Base-by-base conservation (phyloP, 2,113 vertebrate genomes). In the Megatriorchis doriae region DNA sequence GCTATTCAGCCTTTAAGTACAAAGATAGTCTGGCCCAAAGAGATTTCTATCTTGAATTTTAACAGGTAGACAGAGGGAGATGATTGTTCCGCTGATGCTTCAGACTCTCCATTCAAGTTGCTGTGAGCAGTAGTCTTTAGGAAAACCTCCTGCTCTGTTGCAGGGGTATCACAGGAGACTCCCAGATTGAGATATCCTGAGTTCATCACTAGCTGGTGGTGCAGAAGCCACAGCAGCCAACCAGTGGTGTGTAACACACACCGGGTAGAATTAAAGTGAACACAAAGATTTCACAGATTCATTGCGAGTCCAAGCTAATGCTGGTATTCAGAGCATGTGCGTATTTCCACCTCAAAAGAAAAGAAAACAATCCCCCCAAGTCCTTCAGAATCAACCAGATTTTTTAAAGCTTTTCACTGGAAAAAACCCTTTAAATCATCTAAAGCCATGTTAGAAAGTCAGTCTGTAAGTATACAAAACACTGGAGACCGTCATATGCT, bases 401-500 rank as follows among this genome's bases (percentile, higher is more conserved):
- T 66, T 93, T 13, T 38, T 19, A 91, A 94, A 82, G 72, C 22
- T 91, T 87, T 91, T 93, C 11, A 21, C 22, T 86, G 42, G 45
- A 11, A 72, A 15, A 61, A 67, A 52, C 2, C 2, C 61, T 81
- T 88, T 71, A 45, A 90, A 63, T 53, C 65, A 70, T 82, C 92
- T 59, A 85, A 92, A 78, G 48, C 86, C 21, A 2, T 47, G 50
- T 80, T 75, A 91, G 65, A 91, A 90, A 94, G 88, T 90, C 91
- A 77, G 73, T 36, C 94, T 94, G 58, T 40, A 93, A 88, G 50
- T 48, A 8, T 34, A 82, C 55, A 87, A 88, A 95, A 75, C 93
- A 86, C 77, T 88, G 95, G 95, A 97, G 92, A 97, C 95, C 72
- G 62, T 95, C 88, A 74, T 81, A 88, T 96, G 90, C 91, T 89